Percentiles rank a stretch among this genome's conserved stretches.
These are phyloP conservation scores for Elgaria multicarinata DNA, from an alignment of 2,113 vertebrate species.

Conservation along the genomic window DNA sequence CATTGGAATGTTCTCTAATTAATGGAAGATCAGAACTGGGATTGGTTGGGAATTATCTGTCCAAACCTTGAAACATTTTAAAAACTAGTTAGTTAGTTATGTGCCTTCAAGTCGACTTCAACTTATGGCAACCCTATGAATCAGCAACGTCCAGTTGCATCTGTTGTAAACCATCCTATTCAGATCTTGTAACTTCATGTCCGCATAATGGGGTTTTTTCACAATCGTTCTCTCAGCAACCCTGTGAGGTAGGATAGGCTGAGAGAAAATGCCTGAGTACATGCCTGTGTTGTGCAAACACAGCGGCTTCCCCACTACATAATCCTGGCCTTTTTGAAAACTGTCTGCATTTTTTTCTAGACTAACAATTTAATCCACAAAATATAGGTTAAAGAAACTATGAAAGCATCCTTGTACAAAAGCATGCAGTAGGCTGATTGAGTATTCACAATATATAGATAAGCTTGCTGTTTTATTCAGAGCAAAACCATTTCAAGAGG, in stretches of 20 bases:
- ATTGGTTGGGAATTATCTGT: background rate
- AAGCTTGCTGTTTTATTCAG: background rate
- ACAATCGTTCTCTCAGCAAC: background rate
- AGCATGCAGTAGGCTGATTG: background rate
- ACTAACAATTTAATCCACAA: background rate
- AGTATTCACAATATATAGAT: background rate
- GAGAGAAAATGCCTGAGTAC: background rate
- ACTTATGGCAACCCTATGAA: too few species aligned
- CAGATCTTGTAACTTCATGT: too few species aligned
- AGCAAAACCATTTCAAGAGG: slow-evolving; percentile 1
- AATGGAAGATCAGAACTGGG: background rate
- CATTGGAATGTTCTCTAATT: background rate
- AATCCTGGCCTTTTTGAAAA: background rate
- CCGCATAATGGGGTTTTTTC: background rate
- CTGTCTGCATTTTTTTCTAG: background rate
- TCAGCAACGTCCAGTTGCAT: too few species aligned
- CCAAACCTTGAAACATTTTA: background rate
- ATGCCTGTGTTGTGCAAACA: background rate
- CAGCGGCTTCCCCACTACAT: background rate
- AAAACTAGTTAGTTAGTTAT: background rate
- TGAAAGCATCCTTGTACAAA: background rate
- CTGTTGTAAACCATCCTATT: too few species aligned
- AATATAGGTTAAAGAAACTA: background rate
- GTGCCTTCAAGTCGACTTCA: too few species aligned
- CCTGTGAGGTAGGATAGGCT: background rate